phyloP scores from a whole-genome alignment of 2,113 vertebrate genomes.

The Probosciger aterrimus region DNA sequence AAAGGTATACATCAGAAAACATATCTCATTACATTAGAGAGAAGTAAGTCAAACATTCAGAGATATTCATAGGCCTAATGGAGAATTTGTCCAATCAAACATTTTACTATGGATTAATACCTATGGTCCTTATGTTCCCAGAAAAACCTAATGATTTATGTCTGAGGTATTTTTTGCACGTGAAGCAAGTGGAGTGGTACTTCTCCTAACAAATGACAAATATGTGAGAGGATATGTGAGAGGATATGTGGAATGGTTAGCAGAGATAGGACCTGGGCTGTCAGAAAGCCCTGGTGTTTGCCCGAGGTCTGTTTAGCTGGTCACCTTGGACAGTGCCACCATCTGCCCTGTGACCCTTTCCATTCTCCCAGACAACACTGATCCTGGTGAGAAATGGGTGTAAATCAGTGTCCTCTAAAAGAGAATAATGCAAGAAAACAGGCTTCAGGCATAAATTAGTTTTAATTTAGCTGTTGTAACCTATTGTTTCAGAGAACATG shows the following conservation, averaged over 20 bases:
- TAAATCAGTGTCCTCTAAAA: background rate
- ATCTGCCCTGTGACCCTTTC: background rate
- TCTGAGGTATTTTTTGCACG: background rate
- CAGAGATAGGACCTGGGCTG: background rate
- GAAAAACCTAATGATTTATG: background rate
- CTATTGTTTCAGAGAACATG: constrained; percentile 20
- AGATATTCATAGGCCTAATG: background rate
- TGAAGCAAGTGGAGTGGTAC: background rate
- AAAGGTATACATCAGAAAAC: background rate
- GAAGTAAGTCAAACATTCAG: background rate
- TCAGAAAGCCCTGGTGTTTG: background rate
- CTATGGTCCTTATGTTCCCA: background rate
- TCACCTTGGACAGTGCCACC: background rate
- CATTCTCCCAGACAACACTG: background rate
- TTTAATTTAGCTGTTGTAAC: background rate
- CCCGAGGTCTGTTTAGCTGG: rapidly evolving
- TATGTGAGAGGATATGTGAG: background rate
- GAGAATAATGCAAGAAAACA: background rate
- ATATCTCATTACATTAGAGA: background rate
- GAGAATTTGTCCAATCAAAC: background rate
- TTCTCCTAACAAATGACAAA: background rate
- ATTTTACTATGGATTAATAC: background rate
- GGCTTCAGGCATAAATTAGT: background rate
- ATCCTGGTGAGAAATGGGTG: background rate
- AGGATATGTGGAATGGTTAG: background rate